Evolutionary conservation across 2,888 invertebrate genomes (phyloP), one percentile per base, ranked within the genome.

Genomic region (Liposcelis brunnea): DNA sequence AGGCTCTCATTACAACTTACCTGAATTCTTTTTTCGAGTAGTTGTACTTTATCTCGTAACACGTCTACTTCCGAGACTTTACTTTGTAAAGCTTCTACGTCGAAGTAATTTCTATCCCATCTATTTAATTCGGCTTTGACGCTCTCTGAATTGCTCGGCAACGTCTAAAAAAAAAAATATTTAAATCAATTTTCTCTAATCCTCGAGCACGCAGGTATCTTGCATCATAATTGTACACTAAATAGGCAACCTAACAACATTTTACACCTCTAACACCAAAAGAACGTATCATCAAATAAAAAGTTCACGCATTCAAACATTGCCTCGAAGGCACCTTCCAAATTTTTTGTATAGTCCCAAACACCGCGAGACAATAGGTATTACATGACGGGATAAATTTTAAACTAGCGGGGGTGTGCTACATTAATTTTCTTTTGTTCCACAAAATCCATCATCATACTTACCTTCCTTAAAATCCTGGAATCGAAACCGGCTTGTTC

Each of bases 401-500:
- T 6, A 14, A 7, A 11, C 36, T n/a, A 26, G 15, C 43, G 12
- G 15, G 21, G 15, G 16, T 15, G 12, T 14, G 7, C 19, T 19
- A 19, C 42, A 44, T 14, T 2, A 4, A 10, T 5, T 21, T 8
- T 12, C 16, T 14, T 10, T 16, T 4, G 15, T 36, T 42, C 26
- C n/a, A n/a, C n/a, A n/a, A n/a, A n/a, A n/a, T n/a, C n/a, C n/a
- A n/a, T n/a, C n/a, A n/a, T n/a, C n/a, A n/a, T n/a, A n/a, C n/a
- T n/a, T 52, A 68, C 68, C 60, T 69, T 68, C 33, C 64, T 61
- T 48, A 72, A 56, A 18, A 61, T 62, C 15, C 59, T 56, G 2
- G 67, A 61, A 47, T 82, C 81, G 53, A 84, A 77, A 8, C 84
- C 84, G 45, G 85, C 84, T 60, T 86, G 83, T 54, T 80, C 80